These are phyloP conservation scores for Salarias fasciatus DNA, from an alignment of 2,797 vertebrate species.

Conservation along the genomic window DNA sequence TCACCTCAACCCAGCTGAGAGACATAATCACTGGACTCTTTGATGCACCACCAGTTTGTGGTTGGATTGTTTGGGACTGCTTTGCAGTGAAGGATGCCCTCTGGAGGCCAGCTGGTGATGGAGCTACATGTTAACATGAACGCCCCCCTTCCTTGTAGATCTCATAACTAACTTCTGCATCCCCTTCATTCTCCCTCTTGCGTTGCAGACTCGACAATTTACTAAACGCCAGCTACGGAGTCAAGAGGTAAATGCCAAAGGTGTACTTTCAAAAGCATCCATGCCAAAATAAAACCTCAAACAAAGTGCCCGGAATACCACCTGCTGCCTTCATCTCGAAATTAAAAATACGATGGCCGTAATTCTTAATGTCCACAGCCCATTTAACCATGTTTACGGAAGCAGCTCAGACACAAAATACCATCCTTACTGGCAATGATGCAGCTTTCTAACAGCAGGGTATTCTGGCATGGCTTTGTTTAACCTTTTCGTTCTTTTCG, in stretches of 20 bases:
- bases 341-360: conserved; percentile 66
- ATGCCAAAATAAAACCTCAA: conserved; percentile 84
- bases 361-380: conserved; percentile 55
- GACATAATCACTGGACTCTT: conserved; percentile 57
- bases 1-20: conserved; percentile 43
- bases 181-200: conserved; percentile 88
- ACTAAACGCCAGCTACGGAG: conserved; percentile 98
- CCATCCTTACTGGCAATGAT: conserved; percentile 46
- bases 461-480: conserved; percentile 90
- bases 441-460: conserved; percentile 78
- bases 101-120: conserved; percentile 82
- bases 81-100: conserved; percentile 76
- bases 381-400: conserved; percentile 58
- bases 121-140: conserved; percentile 81
- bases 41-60: conserved; percentile 58
- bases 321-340: conserved; percentile 81
- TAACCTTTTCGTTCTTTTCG: conserved; percentile 82
- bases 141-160: conserved; percentile 81
- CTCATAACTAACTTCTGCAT: conserved; percentile 89
- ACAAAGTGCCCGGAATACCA: conserved; percentile 87
- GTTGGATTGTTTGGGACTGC: conserved; percentile 67
- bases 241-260: conserved; percentile 96
- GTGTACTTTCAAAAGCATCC: conserved; percentile 87
- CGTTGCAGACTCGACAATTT: conserved; percentile 98
- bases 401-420: conserved; percentile 54